Evolutionary conservation across 1,140 invertebrate genomes (phyloP), one percentile per base, ranked within the genome.

Genomic region (Sycobia sp.): DNA sequence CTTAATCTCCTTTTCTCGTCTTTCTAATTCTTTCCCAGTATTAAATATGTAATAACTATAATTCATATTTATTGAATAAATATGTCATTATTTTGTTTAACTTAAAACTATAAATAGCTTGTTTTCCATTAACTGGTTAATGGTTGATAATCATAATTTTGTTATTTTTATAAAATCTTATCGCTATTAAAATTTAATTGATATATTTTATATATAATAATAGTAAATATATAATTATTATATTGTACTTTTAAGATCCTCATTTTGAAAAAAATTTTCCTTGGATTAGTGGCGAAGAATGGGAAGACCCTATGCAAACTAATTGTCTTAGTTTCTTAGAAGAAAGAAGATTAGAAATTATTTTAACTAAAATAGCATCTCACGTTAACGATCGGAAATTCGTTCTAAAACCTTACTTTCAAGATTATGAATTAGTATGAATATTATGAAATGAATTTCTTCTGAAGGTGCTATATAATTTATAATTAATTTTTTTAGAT

Each of bases 391-490:
- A 85, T 55, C 73, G 83, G 11, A 83, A 86, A 60, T 65, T 89
- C 9, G 80, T 87, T 2, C 76, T 90, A 14, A 79, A 83, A 54
- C 88, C 89, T 0, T 90, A 90, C 70, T 90, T 91, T 77, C 89
- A 90, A 77, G 89, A 90, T 70, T 90, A 90, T 72, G 89, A 90
- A 73, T 69, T 90, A 71, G 89, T 88, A 67, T 23, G 8, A 27
- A 39, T n/a, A 44, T 11, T 11, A 1, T 20, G 41, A 16, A 39
- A n/a, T n/a, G n/a, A n/a, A n/a, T n/a, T n/a, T 69, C 49, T 55
- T 43, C 29, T 25, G 14, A 43, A 49, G 25, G 59, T 47, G n/a
- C 53, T 50, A 10, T 23, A 39, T 18, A 38, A 16, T 39, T 27
- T 27, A 36, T 5, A 22, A 20, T 18, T 29, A 54, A 27, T 22